Evolutionary conservation across 2,113 vertebrate species (phyloP).

Genomic region (Brachionichthys hirsutus): DNA sequence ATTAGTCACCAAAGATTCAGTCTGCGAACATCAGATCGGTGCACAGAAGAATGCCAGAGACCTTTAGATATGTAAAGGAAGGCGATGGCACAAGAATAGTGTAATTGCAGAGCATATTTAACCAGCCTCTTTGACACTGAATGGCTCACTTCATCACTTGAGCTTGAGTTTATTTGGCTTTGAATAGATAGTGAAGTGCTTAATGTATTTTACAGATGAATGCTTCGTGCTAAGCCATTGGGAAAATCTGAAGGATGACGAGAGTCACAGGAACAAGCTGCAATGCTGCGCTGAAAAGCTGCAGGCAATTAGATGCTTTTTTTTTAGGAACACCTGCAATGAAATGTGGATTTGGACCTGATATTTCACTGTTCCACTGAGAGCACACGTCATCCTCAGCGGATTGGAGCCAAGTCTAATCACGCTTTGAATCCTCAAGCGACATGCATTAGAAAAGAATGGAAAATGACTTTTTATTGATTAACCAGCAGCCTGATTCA

Average conservation of each 20-base stretch:
- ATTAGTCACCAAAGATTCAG: constrained; percentile 31
- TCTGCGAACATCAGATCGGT: constrained; percentile 31
- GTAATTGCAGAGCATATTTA: constrained; percentile 40
- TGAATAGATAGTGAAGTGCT: constrained; percentile 55
- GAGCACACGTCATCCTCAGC: constrained; percentile 36
- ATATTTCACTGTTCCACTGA: constrained; percentile 43
- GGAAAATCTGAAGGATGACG: constrained; percentile 53
- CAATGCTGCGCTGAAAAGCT: constrained; percentile 25
- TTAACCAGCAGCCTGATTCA: constrained; percentile 6
- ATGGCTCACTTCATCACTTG: constrained; percentile 44
- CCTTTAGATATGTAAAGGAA: constrained; percentile 35
- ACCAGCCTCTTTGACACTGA: constrained; percentile 64
- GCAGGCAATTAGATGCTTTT: constrained; percentile 68
- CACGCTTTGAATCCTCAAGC: constrained; percentile 37
- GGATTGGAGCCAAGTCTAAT: constrained; percentile 55
- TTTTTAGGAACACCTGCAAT: constrained; percentile 69
- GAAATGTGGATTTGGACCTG: constrained; percentile 58
- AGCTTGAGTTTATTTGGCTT: constrained; percentile 56
- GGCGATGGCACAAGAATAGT: constrained; percentile 35
- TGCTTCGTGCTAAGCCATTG: constrained; percentile 40
- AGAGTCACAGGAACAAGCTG: constrained; percentile 54
- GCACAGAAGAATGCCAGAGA: constrained; percentile 29
- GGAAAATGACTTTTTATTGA: constrained; percentile 9
- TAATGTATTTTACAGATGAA: constrained; percentile 60
- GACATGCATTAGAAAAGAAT: constrained; percentile 19